phyloP scores from a whole-genome alignment of 2,797 vertebrate genomes.

The Ctenopoma multispine region DNA sequence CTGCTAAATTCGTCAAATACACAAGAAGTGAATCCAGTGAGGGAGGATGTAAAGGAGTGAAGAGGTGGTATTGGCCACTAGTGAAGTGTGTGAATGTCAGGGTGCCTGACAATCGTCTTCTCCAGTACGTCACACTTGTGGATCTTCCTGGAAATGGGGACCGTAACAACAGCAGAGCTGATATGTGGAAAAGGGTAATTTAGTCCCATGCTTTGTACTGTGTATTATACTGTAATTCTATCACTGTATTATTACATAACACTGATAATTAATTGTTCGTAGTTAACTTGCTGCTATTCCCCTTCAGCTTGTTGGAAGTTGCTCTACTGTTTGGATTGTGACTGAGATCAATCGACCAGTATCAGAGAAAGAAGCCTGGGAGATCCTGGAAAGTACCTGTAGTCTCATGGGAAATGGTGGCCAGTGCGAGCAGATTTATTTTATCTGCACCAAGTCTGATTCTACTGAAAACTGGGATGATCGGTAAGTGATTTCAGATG shows the following conservation, averaged over 20 bases:
- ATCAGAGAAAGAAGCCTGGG: slow-evolving; percentile 51
- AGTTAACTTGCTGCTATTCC: background rate
- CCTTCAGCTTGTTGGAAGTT: slow-evolving; percentile 51
- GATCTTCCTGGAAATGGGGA: slow-evolving; percentile 78
- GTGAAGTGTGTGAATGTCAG: slow-evolving; percentile 73
- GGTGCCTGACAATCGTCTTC: slow-evolving; percentile 53
- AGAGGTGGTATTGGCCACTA: slow-evolving; percentile 67
- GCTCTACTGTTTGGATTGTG: slow-evolving; percentile 66
- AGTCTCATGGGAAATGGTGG: slow-evolving; percentile 61
- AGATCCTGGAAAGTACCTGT: slow-evolving; percentile 38
- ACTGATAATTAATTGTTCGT: background rate
- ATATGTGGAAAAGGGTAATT: slow-evolving; percentile 73
- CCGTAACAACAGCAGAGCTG: slow-evolving; percentile 66
- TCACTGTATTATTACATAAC: background rate
- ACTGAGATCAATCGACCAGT: slow-evolving; percentile 41
- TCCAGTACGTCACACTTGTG: slow-evolving; percentile 67
- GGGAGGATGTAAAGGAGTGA: accelerated
- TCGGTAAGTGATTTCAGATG: slow-evolving; percentile 17
- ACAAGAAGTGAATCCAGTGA: slow-evolving; percentile 28
- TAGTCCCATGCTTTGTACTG: background rate
- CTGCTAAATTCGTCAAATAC: slow-evolving; percentile 26
- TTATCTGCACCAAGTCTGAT: slow-evolving; percentile 71
- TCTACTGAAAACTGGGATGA: accelerated
- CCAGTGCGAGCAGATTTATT: slow-evolving; percentile 50
- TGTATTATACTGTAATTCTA: background rate